These are phyloP conservation scores for Ophiodon elongatus DNA, from an alignment of 2,113 vertebrate genomes.

Conservation along the genomic window DNA sequence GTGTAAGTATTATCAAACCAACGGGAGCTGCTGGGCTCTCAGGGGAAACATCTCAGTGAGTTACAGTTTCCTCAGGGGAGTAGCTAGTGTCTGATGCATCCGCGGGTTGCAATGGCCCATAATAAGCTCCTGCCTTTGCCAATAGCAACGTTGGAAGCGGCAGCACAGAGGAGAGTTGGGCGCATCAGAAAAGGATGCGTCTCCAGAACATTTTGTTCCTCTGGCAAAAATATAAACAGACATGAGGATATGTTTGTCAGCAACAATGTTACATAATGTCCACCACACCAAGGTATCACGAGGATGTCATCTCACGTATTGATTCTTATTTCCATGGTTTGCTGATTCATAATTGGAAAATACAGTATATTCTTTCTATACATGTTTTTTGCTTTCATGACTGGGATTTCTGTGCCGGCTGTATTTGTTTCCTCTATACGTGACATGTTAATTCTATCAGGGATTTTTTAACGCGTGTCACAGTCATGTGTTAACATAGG, in stretches of 20 bases:
- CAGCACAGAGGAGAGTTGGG: slow-evolving; percentile 58
- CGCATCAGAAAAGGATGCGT: slow-evolving; percentile 49
- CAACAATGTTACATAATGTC: slow-evolving; percentile 50
- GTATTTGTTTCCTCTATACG: slow-evolving; percentile 22
- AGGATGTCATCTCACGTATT: slow-evolving; percentile 23
- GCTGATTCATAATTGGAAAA: slow-evolving; percentile 22
- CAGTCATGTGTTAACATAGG: background rate
- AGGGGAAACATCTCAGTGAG: slow-evolving; percentile 56
- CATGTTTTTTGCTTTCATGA: slow-evolving; percentile 43
- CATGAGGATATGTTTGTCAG: slow-evolving; percentile 64
- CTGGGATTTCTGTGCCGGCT: slow-evolving; percentile 26
- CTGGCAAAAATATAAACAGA: slow-evolving; percentile 54
- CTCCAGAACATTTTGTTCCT: slow-evolving; percentile 80
- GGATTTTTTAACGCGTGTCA: slow-evolving; percentile 25
- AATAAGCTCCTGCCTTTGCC: slow-evolving; percentile 75
- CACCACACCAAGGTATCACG: slow-evolving; percentile 8
- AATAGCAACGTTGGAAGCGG: slow-evolving; percentile 56
- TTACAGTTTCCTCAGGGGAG: slow-evolving; percentile 69
- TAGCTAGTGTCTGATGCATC: slow-evolving; percentile 64
- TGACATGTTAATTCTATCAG: slow-evolving; percentile 45
- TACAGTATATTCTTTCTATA: background rate
- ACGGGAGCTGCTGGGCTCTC: slow-evolving; percentile 48
- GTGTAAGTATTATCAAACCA: slow-evolving; percentile 59
- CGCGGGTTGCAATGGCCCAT: slow-evolving; percentile 66
- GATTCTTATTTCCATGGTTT: slow-evolving; percentile 4